These are phyloP conservation scores for Eonycteris spelaea DNA, from an alignment of 2,113 vertebrate genomes.

Conservation along the genomic window DNA sequence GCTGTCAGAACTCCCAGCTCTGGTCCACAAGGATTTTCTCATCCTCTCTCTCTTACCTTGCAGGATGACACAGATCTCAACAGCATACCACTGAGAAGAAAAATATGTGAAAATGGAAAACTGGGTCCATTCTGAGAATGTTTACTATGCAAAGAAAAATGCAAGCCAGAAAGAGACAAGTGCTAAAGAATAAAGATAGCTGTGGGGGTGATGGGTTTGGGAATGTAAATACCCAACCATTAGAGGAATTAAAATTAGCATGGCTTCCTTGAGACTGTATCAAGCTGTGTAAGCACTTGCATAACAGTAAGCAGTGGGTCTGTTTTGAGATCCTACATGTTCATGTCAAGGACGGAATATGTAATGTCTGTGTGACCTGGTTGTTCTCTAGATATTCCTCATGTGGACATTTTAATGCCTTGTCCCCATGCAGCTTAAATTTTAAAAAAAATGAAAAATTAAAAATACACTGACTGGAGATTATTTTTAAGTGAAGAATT, in stretches of 20 bases:
- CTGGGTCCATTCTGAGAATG: not conserved
- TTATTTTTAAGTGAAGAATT: conserved; percentile 28
- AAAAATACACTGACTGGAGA: not conserved
- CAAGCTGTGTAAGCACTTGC: not conserved
- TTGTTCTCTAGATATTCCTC: conserved; percentile 49
- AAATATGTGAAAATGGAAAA: conserved; percentile 20
- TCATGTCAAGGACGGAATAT: conserved; percentile 81
- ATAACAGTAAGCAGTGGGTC: not conserved
- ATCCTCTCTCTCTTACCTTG: not conserved
- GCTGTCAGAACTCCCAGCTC: not conserved
- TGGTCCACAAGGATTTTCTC: not conserved
- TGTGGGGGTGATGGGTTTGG: not conserved
- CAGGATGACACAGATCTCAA: conserved; percentile 2
- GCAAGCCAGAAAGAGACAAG: conserved; percentile 12
- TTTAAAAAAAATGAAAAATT: not conserved
- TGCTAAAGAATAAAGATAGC: not conserved
- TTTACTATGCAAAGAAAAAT: conserved; percentile 5
- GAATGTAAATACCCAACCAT: not conserved
- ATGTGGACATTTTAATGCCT: conserved; percentile 60
- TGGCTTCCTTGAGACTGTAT: not conserved
- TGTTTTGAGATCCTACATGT: conserved; percentile 64
- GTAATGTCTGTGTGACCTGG: conserved; percentile 62
- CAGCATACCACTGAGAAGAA: not conserved
- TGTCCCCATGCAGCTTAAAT: conserved; percentile 36
- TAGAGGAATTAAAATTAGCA: not conserved